phyloP scores from a whole-genome alignment of 2,888 invertebrate species.

The Raillietiella orientalis region DNA sequence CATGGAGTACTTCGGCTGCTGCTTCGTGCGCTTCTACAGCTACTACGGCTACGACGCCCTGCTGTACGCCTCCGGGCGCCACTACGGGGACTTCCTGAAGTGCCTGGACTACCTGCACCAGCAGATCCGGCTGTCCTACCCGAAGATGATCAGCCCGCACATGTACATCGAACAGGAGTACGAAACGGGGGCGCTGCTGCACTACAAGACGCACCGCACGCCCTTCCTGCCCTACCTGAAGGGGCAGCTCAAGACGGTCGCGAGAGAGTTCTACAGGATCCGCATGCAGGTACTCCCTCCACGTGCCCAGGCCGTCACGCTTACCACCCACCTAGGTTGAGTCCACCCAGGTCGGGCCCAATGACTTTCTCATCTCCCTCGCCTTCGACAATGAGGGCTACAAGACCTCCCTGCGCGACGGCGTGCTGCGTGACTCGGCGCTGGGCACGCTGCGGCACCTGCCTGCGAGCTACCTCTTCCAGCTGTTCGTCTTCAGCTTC shows the following conservation, averaged over 20 bases:
- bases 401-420: conserved; percentile 13
- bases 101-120: conserved; percentile 73
- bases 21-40: conserved; percentile 30
- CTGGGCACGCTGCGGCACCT: too few species aligned
- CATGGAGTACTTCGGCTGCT: conserved; percentile 52
- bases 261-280: conserved; percentile 41
- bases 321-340: too few species aligned
- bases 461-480: not conserved
- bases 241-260: conserved; percentile 64
- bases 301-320: too few species aligned
- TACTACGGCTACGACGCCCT: conserved; percentile 67
- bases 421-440: not conserved
- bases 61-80: conserved; percentile 54
- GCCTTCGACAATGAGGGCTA: conserved; percentile 62
- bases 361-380: conserved; percentile 27
- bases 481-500: conserved; percentile 55
- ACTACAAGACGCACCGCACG: too few species aligned
- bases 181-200: conserved; percentile 42
- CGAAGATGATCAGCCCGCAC: conserved; percentile 71
- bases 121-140: conserved; percentile 68
- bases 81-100: conserved; percentile 63
- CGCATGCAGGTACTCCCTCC: conserved; percentile 33
- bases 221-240: conserved; percentile 53
- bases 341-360: too few species aligned
- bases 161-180: conserved; percentile 67